Evolutionary conservation across 2,797 vertebrate species (phyloP), one percentile per base, ranked within the genome.

Genomic region (Acrocephalus scirpaceus): DNA sequence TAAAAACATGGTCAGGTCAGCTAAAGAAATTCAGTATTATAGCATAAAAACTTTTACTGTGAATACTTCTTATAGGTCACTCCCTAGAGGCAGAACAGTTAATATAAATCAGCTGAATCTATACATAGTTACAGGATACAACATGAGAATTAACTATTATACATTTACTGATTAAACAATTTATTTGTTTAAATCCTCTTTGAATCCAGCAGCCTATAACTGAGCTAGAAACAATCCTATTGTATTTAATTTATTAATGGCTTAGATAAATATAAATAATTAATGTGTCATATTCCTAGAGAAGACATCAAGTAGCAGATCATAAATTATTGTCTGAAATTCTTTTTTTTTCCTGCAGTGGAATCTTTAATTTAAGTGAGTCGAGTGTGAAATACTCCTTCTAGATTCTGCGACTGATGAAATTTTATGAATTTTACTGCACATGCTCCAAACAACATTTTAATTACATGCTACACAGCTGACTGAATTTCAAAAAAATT

Each of bases 251-350:
- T 95, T 91, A 95, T 92, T 97, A 95, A 95, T 84, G 54, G 29
- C 19, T 92, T 87, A 75, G 51, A 69, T 84, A 96, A 92, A 91
- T 56, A 93, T 94, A 88, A 95, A 96, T 97, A 95, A 97, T 93
- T 95, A 48, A 96, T 73, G 12, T 93, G 7, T 38, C 20, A 27
- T 87, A 95, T 93, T 97, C 42, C 30, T 96, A 84, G 65, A 79
- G 80, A 90, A 95, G 27, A 40, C 86, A 91, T 84, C 17, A 96
- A 95, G 75, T 27, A 88, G 40, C 10, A 95, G 80, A 78, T 95
- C 30, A 95, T 88, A 94, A 97, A 96, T 95, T 95, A 92, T 77
- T 96, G 48, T 57, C 71, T 85, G 38, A 85, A 93, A 76, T 16
- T 3, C 3, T 74, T 93, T 66, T 62, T 74, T 62, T 53, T 75